These are phyloP conservation scores for Hirtodrosophila trivittata DNA, from an alignment of 2,888 invertebrate species.

Conservation along the genomic window DNA sequence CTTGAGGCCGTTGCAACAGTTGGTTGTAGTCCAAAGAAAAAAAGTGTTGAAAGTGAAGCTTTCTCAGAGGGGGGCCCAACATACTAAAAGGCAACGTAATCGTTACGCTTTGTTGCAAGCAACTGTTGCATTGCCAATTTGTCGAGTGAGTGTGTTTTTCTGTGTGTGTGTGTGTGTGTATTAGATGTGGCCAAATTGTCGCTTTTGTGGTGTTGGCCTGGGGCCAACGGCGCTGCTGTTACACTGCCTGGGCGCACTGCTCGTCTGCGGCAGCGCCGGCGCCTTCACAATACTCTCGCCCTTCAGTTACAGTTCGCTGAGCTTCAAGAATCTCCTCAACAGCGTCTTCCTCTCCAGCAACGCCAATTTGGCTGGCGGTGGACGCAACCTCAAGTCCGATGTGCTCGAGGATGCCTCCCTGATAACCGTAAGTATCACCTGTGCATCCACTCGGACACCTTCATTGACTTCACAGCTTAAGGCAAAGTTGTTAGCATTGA, in stretches of 20 bases:
- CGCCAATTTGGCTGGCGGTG: conserved; percentile 81
- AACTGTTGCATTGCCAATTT: conserved; percentile 73
- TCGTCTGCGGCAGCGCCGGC: conserved; percentile 69
- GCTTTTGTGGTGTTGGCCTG: conserved; percentile 42
- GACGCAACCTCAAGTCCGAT: conserved; percentile 82
- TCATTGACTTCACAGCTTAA: conserved; percentile 21
- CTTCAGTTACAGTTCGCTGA: conserved; percentile 81
- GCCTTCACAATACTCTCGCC: conserved; percentile 82
- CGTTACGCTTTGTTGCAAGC: conserved; percentile 73
- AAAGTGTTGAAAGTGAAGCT: conserved; percentile 42
- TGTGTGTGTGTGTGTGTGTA: conserved; percentile 7
- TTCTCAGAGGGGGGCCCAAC: conserved; percentile 3
- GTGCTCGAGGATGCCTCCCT: conserved; percentile 82
- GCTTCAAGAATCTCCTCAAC: conserved; percentile 82
- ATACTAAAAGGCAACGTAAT: conserved; percentile 60
- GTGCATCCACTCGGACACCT: conserved; percentile 18
- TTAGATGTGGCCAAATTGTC: conserved; percentile 43
- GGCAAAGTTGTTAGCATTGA: conserved; percentile 51
- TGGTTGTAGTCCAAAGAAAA: conserved; percentile 3
- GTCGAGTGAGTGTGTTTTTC: conserved; percentile 43
- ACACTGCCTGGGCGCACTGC: conserved; percentile 63
- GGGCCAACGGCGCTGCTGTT: conserved; percentile 71
- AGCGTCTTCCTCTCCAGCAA: conserved; percentile 81
- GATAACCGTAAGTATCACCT: conserved; percentile 78
- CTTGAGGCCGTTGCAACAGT: conserved; percentile 8